Evolutionary conservation across 1,140 invertebrate genomes (phyloP), one percentile per base, ranked within the genome.

Genomic region (Amphibalanus amphitrite): DNA sequence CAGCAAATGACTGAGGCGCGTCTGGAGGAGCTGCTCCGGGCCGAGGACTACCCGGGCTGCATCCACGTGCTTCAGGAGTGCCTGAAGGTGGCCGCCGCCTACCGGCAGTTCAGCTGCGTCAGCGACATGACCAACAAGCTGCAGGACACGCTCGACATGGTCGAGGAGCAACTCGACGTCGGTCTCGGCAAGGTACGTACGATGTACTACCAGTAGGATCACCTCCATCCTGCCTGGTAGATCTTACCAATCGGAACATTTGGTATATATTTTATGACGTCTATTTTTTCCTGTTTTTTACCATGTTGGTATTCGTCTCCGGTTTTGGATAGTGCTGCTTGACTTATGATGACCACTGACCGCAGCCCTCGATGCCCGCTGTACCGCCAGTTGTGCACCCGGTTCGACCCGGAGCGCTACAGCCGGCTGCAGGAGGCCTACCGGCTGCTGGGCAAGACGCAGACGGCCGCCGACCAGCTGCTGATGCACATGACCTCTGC

Each of bases 401-500:
- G 87, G 75, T 93, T 93, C 77, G 87, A 92, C 76, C 81, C 83
- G 28, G 81, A 84, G 3, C 85, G 86, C 0, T 94, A 93, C 78
- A 82, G 83, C 0, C 89, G 93, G 74, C 81, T 97, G 4, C 90
- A 93, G 78, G 86, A 85, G 75, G 94, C 95, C 0, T 97, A 96
- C 76, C 85, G 85, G 28, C 79, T 93, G 6, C 79, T 95, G 0
- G 91, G 91, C 10, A 95, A 93, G 81, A 91, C 88, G 0, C 86
- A 95, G 79, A 89, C 88, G 6, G 91, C 93, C 0, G 91, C 97
- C 84, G 94, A 98, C 82, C 93, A 97, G 79, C 79, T 97, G 33
- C 88, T 92, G 73, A 95, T 98, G 87, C 93, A 98, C 80, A 95
- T 95, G 79, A 90, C 92, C 0, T 95, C 91, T 69, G 90, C 92